These are phyloP conservation scores for Tragelaphus imberbis DNA, from an alignment of 2,113 vertebrate species.

Conservation along the genomic window DNA sequence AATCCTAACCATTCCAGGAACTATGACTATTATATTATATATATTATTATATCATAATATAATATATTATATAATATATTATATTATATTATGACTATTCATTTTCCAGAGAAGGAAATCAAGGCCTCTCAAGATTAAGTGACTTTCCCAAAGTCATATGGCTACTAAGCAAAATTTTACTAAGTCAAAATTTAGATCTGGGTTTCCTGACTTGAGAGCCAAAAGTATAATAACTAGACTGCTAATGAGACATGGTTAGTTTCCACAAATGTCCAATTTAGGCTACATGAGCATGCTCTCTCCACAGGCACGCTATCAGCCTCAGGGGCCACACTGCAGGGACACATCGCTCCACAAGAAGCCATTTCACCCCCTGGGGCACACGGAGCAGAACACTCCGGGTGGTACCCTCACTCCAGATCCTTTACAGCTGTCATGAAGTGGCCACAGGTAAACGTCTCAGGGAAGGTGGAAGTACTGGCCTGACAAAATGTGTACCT, in stretches of 20 bases:
- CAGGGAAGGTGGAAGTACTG: not conserved
- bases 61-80: too few species aligned
- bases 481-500: not conserved
- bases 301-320: not conserved
- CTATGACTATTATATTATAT: not conserved
- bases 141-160: not conserved
- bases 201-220: not conserved
- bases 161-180: not conserved
- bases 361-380: not conserved
- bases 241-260: not conserved
- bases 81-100: not conserved
- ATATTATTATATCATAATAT: too few species aligned
- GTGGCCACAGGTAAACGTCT: not conserved
- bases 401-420: not conserved
- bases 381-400: not conserved
- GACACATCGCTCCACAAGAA: not conserved
- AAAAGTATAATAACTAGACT: not conserved
- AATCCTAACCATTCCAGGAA: not conserved
- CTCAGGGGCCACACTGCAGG: not conserved
- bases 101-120: slow-evolving; percentile 28
- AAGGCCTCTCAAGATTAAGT: not conserved
- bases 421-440: not conserved
- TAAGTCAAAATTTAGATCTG: slow-evolving; percentile 6
- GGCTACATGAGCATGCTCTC: not conserved
- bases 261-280: not conserved